These are phyloP conservation scores for Cepaea nemoralis DNA, from an alignment of 1,140 invertebrate genomes.

Conservation along the genomic window DNA sequence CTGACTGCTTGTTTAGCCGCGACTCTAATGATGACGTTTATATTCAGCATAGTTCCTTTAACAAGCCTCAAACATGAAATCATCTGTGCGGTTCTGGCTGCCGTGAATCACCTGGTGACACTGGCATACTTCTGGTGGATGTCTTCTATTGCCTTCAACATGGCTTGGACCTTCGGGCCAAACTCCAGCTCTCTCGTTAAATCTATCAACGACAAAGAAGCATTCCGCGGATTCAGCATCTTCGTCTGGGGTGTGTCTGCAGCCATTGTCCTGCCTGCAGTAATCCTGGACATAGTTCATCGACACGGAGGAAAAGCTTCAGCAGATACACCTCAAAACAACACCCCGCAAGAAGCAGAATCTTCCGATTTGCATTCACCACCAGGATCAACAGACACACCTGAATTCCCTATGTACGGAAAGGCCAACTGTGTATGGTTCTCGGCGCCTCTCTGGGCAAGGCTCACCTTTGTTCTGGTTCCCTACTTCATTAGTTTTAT, in stretches of 20 bases:
- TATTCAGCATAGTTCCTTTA: background rate
- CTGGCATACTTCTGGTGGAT: background rate
- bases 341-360: background rate
- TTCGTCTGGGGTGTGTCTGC: background rate
- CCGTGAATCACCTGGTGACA: background rate
- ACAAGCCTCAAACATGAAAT: background rate
- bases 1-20: background rate
- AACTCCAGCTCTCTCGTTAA: background rate
- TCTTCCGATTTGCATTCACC: background rate
- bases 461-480: background rate
- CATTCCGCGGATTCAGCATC: background rate
- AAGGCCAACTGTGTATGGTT: background rate
- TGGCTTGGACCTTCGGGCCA: background rate
- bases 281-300: background rate
- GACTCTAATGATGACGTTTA: background rate
- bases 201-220: background rate
- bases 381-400: background rate
- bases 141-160: background rate
- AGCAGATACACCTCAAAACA: background rate
- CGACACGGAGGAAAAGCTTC: background rate
- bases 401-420: background rate
- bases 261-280: background rate
- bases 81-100: background rate
- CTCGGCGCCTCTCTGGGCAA: conserved; percentile 8
- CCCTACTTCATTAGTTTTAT: background rate